Evolutionary conservation across 2,888 invertebrate genomes (phyloP), one percentile per base, ranked within the genome.

Genomic region (Phytoseiulus persimilis): DNA sequence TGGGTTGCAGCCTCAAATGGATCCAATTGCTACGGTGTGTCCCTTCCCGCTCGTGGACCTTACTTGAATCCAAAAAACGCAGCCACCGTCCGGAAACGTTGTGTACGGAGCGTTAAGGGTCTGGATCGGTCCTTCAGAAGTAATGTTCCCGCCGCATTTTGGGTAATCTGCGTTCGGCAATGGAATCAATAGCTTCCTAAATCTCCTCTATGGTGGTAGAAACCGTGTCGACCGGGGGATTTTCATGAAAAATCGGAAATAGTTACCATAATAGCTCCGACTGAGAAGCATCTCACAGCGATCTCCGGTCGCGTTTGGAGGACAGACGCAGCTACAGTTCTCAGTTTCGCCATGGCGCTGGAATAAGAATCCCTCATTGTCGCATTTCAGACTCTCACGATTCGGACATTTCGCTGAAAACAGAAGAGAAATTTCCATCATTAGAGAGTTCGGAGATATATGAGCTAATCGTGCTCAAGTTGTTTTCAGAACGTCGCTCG

Each of bases 31-130:
- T n/a, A n/a, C n/a, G n/a, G n/a, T n/a, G n/a, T n/a, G n/a, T n/a
- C n/a, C n/a, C n/a, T n/a, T n/a, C n/a, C n/a, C n/a, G n/a, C n/a
- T n/a, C n/a, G 32, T 2, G 1, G 31, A 3, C 32, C 87, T 5
- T 90, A 91, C 91, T 83, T 90, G 90, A 33, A 91, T 90, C 90
- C 90, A 90, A 90, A 91, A 91, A 89, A 90, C 90, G 84, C 91
- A 91, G 83, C 90, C 90, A 83, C 91, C 90, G 46, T 90, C 90
- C 0, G 91, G 90, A 31, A 90, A 83, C 6, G 89, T 87, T 84
- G 90, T 90, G 31, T 90, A 87, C 28, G 91, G 91, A 83, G 90
- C 91, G 3, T 90, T 90, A 11, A 91, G 91, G 32, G 91, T 90
- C 90, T 90, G 32, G n/a, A 91, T 90, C 23, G 90, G 83, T 83